Conservation (phyloP, 2,888 invertebrate species). For the Rotaria magnacalcarata region DNA sequence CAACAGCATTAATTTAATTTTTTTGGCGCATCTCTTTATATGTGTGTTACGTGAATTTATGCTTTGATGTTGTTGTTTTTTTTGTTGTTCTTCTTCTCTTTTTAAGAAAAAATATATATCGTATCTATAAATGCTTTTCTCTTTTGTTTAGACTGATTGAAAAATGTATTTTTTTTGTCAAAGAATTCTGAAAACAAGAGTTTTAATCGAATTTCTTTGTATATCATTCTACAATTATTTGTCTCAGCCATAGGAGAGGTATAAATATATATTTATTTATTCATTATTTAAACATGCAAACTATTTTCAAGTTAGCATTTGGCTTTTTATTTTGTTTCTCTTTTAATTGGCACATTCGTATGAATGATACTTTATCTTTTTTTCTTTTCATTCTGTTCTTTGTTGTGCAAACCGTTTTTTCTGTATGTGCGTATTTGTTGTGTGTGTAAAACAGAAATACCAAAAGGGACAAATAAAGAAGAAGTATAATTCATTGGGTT, state of each 20-base stretch:
- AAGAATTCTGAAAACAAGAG: neutral
- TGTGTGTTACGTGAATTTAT: neutral
- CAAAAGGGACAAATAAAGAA: neutral
- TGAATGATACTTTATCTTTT: neutral
- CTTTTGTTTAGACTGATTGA: neutral
- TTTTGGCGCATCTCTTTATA: neutral
- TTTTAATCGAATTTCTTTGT: neutral
- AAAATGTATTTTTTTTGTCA: neutral
- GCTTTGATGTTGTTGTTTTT: neutral
- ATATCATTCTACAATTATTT: neutral
- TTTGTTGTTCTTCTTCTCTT: neutral
- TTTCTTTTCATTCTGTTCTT: neutral
- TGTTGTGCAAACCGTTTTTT: neutral
- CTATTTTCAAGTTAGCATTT: neutral
- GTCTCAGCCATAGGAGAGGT: neutral
- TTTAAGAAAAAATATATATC: neutral
- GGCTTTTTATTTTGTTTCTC: neutral
- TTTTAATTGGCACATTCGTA: neutral
- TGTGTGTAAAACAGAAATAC: neutral
- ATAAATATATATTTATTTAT: neutral
- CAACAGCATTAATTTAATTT: neutral
- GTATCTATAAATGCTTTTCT: neutral
- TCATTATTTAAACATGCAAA: neutral
- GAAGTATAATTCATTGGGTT: neutral
- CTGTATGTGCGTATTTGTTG: neutral